Base-by-base conservation (phyloP, 2,797 vertebrate genomes). In the Catostomus latipinnis region DNA sequence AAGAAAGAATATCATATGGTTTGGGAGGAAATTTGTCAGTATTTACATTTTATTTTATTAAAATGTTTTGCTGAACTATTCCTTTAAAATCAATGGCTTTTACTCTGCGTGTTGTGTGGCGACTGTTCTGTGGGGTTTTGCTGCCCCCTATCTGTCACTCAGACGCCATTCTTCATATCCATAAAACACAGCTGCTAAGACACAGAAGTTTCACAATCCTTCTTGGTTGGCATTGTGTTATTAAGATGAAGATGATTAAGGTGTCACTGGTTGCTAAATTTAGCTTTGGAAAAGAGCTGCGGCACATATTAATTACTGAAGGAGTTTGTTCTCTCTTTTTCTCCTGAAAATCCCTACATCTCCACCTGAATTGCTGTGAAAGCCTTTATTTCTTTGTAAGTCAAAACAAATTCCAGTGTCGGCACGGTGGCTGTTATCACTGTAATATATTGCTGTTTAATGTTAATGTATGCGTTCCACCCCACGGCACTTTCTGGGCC, bases 401-500 rank as follows among this genome's bases (percentile, higher is more conserved):
- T 63, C 66, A 65, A 81, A 81, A 76, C 80, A 76, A 76, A 76
- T 81, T 76, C 74, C 74, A 49, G 52, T 60, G 74, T 66, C 58
- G 43, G 48, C 4, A 0, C 5, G 0, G 46, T 69, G 62, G 45
- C 48, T 61, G 67, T 81, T 75, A 75, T 81, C 80, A 65, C 16
- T 76, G 60, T 76, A 58, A 76, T 81, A 81, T 76, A 76, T 76
- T 46, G 56, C 80, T 71, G 58, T 71, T 76, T 81, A 76, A 76
- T 63, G 73, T 70, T 81, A 81, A 76, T 81, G 80, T 71, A 71
- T 76, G 73, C 18, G 4, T 58, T 75, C 52, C 73, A 48, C n/a
- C 34, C 52, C 11, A 8, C 14, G 7, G 63, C 11, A 58, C 14
- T 71, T 56, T 54, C 0, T 12, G 49, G 54, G 48, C 14, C 10